Base-by-base conservation (phyloP, 2,797 vertebrate species). In the Paratrypauchen microcephalus region DNA sequence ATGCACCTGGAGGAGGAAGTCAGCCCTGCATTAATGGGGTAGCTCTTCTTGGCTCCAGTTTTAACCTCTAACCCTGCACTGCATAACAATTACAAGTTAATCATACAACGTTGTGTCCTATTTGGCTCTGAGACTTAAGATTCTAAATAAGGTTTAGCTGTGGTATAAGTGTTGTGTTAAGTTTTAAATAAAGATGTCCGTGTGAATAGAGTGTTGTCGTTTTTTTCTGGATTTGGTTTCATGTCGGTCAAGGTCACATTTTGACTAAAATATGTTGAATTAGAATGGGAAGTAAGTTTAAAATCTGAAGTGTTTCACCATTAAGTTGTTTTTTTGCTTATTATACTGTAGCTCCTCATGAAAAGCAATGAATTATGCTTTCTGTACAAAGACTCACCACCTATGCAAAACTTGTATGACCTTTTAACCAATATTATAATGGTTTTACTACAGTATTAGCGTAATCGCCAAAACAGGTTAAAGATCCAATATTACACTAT, bases 1-100 rank as follows among this genome's bases (percentile, higher is more conserved):
- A 89, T 89, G 77, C 87, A 84, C 82, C 83, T 79, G 76, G 82
- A 84, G 83, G 73, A 64, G 45, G 71, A 75, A 60, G 73, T 87
- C 83, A 83, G 87, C 68, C 65, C n/a, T 63, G 81, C 83, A 90
- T 90, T 91, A 90, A 90, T 87, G 28, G 76, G 68, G 58, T 71
- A 41, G 67, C 74, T 72, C 63, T 74, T 72, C 63, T 74, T 68
- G 62, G 68, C 54, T 63, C 75, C 73, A 57, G 0, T 55, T 65
- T 75, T 70, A 74, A 70, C 56, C 72, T 73, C 55, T 50, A 63
- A 65, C 70, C 75, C 74, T 69, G 72, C 24, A 19, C 56, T 61
- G 74, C 71, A 79, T 73, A 72, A 59, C 66, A 83, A 83, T 74
- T 52, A 47, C 30, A 62, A 18, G 58, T 30, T 70, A 61, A 45